phyloP scores from a whole-genome alignment of 2,113 vertebrate species.

The Poicephalus meyeri region DNA sequence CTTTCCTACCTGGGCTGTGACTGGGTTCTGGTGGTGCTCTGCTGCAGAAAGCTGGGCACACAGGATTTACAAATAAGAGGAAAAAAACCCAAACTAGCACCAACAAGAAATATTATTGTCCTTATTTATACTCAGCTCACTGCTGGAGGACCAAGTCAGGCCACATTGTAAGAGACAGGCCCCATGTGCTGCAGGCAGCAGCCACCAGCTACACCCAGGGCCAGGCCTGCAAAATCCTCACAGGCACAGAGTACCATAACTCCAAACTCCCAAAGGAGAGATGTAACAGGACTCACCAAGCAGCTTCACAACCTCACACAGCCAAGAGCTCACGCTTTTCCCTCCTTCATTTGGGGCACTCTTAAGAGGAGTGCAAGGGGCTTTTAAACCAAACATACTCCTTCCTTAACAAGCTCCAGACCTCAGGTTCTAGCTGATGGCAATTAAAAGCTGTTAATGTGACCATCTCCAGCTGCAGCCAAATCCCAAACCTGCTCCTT shows the following conservation, averaged over 20 bases:
- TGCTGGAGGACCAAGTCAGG: not conserved
- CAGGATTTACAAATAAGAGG: not conserved
- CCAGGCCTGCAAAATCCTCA: not conserved
- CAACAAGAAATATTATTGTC: not conserved
- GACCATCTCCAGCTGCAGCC: not conserved
- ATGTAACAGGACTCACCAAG: not conserved
- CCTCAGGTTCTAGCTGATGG: not conserved
- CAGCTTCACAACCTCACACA: accelerated
- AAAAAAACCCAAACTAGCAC: not conserved
- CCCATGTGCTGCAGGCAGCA: accelerated
- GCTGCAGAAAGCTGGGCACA: not conserved
- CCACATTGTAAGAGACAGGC: not conserved
- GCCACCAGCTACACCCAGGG: not conserved
- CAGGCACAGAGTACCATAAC: not conserved
- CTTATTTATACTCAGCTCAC: not conserved
- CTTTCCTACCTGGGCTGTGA: not conserved
- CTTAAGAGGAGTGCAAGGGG: accelerated
- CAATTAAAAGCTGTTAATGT: not conserved
- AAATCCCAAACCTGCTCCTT: not conserved
- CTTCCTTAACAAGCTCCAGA: not conserved
- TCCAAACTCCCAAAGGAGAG: not conserved
- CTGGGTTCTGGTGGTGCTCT: accelerated
- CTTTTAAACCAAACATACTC: not conserved
- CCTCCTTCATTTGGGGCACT: accelerated
- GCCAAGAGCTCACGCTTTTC: not conserved